A percentile compares a stretch with the other conserved stretches of the same genome.
Evolutionary conservation across 1,140 invertebrate species (phyloP).

Genomic region (Zaprionus capensis): DNA sequence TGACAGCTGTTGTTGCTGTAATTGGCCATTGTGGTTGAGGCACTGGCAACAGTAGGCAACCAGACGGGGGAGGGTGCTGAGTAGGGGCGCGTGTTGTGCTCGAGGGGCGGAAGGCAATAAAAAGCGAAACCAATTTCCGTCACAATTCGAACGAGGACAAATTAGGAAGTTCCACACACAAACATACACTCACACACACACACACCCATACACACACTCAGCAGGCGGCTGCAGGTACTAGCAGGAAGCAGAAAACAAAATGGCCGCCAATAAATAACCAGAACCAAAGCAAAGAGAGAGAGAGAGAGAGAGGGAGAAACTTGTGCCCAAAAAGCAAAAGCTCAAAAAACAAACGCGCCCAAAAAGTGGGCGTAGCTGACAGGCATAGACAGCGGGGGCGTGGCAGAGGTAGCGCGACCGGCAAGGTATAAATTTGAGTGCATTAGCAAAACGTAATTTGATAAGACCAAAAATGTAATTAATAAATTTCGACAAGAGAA

Average conservation of each 20-base stretch:
- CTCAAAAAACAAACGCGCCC: constrained; percentile 63
- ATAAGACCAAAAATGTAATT: constrained; percentile 82
- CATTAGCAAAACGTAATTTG: constrained; percentile 81
- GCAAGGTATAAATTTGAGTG: constrained; percentile 81
- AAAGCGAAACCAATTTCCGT: constrained; percentile 66
- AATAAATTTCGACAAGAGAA: constrained; percentile 73
- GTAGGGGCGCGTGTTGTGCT: not conserved
- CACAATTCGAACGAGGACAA: constrained; percentile 71
- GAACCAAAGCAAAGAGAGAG: constrained; percentile 16
- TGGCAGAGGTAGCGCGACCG: not conserved
- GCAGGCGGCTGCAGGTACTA: constrained; percentile 27
- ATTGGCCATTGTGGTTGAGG: constrained; percentile 54
- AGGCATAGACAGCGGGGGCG: not conserved
- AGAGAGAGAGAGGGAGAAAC: not conserved
- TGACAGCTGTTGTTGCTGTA: constrained; percentile 23
- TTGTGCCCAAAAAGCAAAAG: constrained; percentile 48
- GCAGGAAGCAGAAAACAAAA: constrained; percentile 64
- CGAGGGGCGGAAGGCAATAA: constrained; percentile 16
- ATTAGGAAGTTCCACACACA: constrained; percentile 55
- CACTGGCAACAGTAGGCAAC: not conserved
- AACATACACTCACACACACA: constrained; percentile 14
- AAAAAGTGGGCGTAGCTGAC: not conserved
- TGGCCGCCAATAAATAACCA: constrained; percentile 75
- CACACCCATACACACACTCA: not conserved
- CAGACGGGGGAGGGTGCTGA: not conserved